Base-by-base conservation (phyloP, 35 echinoderm and acorn worm species). In the Lytechinus variegatus region DNA sequence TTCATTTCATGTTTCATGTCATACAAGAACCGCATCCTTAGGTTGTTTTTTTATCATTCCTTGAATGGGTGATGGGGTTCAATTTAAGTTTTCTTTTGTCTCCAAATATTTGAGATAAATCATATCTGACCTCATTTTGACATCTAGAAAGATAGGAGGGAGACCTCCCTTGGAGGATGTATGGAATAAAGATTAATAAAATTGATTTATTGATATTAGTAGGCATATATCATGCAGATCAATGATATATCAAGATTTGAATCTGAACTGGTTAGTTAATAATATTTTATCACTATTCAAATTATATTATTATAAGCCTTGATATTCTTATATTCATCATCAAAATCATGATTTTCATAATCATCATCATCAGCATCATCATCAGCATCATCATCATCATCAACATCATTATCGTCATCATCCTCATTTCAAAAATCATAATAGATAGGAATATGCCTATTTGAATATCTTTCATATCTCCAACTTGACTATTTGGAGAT, bases 1-100 rank as follows among this genome's bases (percentile, higher is more conserved):
- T 79, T 79, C 66, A 79, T 79, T 79, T 79, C 66, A n/a, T 4
- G 66, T 79, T 79, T 79, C 66, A n/a, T 79, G 66, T 79, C 66
- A n/a, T 79, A 16, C 66, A 79, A 79, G 66, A 79, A 79, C 66
- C 66, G n/a, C 66, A 79, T 79, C 66, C 14, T 24, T 24, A 79
- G n/a, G 66, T 71, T 71, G 61, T 79, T 79, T 14, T 72, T 6
- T 79, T 79, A 60, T 60, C 57, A 24, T 79, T 79, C 14, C 19
- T 24, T 79, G 66, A 79, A 79, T 7, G 66, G 16, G 66, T 79
- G 66, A 24, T 79, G 8, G 21, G 19, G 66, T 79, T 79, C 66
- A 21, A 7, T 3, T 16, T 79, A 79, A 79, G 19, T 79, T 79
- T 3, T 79, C 66, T n/a, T 79, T 79, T 79, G 66, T 79, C 66